These are phyloP conservation scores for Pagetopsis macropterus DNA, from an alignment of 2,797 vertebrate genomes.

Conservation along the genomic window DNA sequence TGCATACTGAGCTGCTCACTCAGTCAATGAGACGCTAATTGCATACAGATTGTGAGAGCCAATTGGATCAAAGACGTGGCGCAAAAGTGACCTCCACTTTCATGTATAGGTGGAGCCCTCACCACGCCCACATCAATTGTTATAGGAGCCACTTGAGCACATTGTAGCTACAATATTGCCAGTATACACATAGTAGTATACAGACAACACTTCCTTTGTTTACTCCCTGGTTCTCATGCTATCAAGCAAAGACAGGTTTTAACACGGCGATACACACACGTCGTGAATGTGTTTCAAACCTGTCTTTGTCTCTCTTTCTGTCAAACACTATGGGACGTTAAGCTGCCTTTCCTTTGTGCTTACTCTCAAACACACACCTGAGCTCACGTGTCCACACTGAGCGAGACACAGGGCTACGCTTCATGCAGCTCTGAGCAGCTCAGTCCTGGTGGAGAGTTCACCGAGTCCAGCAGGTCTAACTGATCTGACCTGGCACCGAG, in stretches of 20 bases:
- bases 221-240: background rate
- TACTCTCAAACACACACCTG: conserved; percentile 6
- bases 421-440: conserved; percentile 61
- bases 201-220: conserved; percentile 5
- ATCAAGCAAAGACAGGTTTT: too few species aligned
- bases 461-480: conserved; percentile 67
- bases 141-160: conserved; percentile 10
- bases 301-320: background rate
- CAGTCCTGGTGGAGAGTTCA: conserved; percentile 66
- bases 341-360: conserved; percentile 38
- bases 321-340: background rate
- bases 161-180: background rate
- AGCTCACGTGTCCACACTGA: conserved; percentile 25
- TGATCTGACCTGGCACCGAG: conserved; percentile 59
- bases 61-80: conserved; percentile 39
- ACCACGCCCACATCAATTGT: conserved; percentile 14
- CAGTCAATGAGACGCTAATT: conserved; percentile 45
- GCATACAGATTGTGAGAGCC: conserved; percentile 28
- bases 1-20: conserved; percentile 39
- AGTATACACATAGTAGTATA: background rate
- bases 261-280: too few species aligned
- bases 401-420: conserved; percentile 53
- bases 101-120: conserved; percentile 29
- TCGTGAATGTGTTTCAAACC: background rate
- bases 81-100: conserved; percentile 24